These are phyloP conservation scores for Dasyurus viverrinus DNA, from an alignment of 2,113 vertebrate genomes.

Conservation along the genomic window DNA sequence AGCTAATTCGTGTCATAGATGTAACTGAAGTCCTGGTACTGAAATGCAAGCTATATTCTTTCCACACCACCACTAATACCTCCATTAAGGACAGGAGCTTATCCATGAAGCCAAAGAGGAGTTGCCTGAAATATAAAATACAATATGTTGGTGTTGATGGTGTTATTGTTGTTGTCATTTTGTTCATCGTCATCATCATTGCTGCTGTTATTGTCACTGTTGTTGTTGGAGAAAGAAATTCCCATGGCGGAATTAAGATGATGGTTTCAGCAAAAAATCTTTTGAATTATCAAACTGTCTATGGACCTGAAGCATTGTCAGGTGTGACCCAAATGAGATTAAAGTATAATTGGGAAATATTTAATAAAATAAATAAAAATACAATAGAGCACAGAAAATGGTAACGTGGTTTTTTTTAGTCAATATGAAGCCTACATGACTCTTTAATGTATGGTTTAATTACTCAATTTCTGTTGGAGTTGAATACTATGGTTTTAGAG, in stretches of 20 bases:
- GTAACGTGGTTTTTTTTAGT: neutral
- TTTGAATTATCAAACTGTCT: neutral
- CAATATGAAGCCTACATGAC: neutral
- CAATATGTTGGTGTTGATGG: neutral
- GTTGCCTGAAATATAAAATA: neutral
- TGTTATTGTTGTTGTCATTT: neutral
- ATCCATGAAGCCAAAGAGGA: neutral
- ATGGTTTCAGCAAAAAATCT: neutral
- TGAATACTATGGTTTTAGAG: neutral
- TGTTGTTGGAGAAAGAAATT: neutral
- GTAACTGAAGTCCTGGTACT: neutral
- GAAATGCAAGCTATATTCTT: neutral
- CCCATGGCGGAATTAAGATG: neutral
- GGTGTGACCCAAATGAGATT: neutral
- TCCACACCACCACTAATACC: neutral
- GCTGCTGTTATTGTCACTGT: neutral
- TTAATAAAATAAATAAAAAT: neutral
- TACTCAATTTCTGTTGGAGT: neutral
- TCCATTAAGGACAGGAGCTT: neutral
- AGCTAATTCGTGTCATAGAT: neutral
- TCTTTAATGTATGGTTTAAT: neutral
- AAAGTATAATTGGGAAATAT: neutral
- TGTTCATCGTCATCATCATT: no score
- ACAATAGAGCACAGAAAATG: neutral
- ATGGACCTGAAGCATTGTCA: neutral